Percentiles rank a stretch among this genome's conserved stretches.
Conservation (phyloP, 1,140 invertebrate species). For the Helicoverpa armigera region DNA sequence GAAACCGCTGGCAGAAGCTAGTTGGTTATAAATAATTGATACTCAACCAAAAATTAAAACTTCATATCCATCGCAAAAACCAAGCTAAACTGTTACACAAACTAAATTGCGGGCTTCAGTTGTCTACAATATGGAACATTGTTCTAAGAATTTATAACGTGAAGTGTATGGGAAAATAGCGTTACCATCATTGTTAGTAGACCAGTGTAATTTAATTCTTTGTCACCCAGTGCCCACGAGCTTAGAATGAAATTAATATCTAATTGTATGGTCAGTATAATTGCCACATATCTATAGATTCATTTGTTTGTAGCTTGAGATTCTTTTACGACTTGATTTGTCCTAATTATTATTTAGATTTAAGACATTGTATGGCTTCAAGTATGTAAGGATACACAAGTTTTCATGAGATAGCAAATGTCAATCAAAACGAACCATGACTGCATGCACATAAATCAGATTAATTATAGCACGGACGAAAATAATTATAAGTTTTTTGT, state of each 20-base stretch:
- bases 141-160: conserved; percentile 55
- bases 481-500: conserved; percentile 31
- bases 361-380: no score
- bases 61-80: background rate
- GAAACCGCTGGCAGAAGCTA: no score
- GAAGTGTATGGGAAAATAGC: conserved; percentile 62
- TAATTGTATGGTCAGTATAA: background rate
- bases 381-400: background rate
- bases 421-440: background rate
- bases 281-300: no score
- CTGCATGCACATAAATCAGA: background rate
- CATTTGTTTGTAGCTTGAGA: no score
- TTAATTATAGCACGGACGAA: background rate
- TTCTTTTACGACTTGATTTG: no score
- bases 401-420: background rate
- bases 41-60: background rate
- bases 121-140: conserved; percentile 34
- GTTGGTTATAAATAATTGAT: no score
- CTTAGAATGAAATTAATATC: background rate
- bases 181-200: conserved; percentile 50
- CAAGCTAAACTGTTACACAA: background rate
- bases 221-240: background rate
- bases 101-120: background rate
- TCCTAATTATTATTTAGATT: no score
- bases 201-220: background rate